Evolutionary conservation across 2,797 vertebrate species (phyloP).

Genomic region (Miichthys miiuy): DNA sequence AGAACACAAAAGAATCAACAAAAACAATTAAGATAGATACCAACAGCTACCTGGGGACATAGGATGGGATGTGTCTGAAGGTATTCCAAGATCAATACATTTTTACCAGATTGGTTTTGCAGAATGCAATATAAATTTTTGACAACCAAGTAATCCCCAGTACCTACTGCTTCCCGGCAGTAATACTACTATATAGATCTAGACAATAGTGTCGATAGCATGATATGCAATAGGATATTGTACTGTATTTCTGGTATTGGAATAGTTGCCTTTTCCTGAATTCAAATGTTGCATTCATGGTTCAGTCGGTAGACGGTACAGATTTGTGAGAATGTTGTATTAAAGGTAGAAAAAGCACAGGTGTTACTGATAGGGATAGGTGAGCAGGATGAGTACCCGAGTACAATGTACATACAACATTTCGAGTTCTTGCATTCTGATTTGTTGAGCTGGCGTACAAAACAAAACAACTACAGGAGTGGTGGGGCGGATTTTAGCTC

Average conservation of each 20-base stretch:
- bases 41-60: neutral
- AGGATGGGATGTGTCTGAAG: neutral
- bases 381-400: too few relatives aligned
- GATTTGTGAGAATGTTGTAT: too few relatives aligned
- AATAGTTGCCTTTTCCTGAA: neutral
- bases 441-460: too few relatives aligned
- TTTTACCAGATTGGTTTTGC: neutral
- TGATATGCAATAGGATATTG: neutral
- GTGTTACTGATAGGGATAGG: neutral
- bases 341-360: neutral
- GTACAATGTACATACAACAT: too few relatives aligned
- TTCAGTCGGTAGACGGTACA: too few relatives aligned
- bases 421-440: too few relatives aligned
- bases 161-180: neutral
- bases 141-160: neutral
- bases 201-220: neutral
- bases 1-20: neutral
- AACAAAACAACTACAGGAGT: too few relatives aligned
- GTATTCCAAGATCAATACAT: conserved; percentile 1
- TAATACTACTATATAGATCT: neutral
- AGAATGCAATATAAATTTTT: conserved; percentile 2
- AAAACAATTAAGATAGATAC: conserved; percentile 3
- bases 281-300: neutral
- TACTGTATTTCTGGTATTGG: neutral
- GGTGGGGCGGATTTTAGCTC: too few relatives aligned